Conservation (phyloP, 2,797 vertebrate species). For the Micrastur ruficollis region DNA sequence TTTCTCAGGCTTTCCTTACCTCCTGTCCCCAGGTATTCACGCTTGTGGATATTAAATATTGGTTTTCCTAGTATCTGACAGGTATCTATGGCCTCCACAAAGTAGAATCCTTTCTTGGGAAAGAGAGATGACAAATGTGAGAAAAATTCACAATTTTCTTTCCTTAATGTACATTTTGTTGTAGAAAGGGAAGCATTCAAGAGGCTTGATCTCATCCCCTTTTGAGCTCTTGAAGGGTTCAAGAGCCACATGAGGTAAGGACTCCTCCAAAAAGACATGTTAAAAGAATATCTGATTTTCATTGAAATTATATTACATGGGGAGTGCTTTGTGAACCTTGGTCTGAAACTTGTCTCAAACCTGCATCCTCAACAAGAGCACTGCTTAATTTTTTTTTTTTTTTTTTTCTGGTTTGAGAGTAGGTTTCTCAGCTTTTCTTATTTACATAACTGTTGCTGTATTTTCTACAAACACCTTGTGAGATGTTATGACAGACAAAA, state of each 20-base stretch:
- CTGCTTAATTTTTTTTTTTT: not conserved
- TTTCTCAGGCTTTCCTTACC: not conserved
- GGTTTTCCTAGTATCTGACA: not conserved
- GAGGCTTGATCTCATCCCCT: not conserved
- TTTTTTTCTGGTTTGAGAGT: not conserved
- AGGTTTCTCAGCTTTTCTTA: not conserved
- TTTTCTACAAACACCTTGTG: not conserved
- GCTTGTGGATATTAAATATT: not conserved
- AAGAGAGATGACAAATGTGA: not conserved
- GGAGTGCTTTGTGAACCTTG: not conserved
- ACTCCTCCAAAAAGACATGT: not conserved
- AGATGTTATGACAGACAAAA: not conserved
- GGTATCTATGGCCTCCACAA: not conserved
- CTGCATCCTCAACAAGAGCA: not conserved
- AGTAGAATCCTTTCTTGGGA: not conserved
- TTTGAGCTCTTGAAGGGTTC: not conserved
- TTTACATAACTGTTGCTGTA: not conserved
- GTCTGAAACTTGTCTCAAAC: not conserved
- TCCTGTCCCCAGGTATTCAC: not conserved
- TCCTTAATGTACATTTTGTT: not conserved
- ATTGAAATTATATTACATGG: not conserved
- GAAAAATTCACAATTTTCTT: not conserved
- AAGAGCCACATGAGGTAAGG: not conserved
- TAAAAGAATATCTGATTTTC: not conserved
- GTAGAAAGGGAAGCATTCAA: not conserved